These are phyloP conservation scores for Coturnix japonica DNA, from an alignment of 2,113 vertebrate species.

Conservation along the genomic window DNA sequence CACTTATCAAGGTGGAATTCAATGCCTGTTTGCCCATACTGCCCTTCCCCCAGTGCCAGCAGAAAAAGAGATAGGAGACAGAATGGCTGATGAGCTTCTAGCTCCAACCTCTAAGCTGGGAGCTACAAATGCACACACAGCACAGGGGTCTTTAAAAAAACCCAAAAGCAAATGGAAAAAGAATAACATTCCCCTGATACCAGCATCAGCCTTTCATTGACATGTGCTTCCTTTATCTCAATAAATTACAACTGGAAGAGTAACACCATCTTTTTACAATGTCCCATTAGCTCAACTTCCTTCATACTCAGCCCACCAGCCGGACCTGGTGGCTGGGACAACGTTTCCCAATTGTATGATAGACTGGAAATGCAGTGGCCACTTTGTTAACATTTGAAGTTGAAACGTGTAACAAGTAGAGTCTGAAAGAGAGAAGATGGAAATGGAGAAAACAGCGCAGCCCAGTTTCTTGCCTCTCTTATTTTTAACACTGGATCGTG, in stretches of 20 bases:
- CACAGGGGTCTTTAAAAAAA: background rate
- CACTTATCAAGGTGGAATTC: conserved; percentile 67
- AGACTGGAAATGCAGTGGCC: background rate
- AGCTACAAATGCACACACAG: conserved; percentile 45
- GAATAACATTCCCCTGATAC: background rate
- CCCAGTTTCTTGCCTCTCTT: background rate
- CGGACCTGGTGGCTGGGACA: background rate
- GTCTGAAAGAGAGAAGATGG: background rate
- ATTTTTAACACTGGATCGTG: background rate
- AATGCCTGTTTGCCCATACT: conserved; percentile 67
- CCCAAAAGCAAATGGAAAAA: background rate
- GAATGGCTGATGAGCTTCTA: conserved; percentile 67
- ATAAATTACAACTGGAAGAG: conserved; percentile 22
- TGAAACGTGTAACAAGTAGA: background rate
- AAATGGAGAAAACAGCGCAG: conserved; percentile 8
- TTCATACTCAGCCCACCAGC: background rate
- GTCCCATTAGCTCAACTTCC: conserved; percentile 7
- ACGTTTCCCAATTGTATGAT: background rate
- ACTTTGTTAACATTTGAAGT: background rate
- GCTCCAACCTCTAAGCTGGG: conserved; percentile 32
- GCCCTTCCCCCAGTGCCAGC: conserved; percentile 37
- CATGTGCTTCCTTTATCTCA: conserved; percentile 10
- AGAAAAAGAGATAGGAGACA: conserved; percentile 67
- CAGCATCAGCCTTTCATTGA: conserved; percentile 11
- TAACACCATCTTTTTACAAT: background rate